A percentile compares a stretch with the other conserved stretches of the same genome.
These are phyloP conservation scores for Indicator maculatus DNA, from an alignment of 2,113 vertebrate species.

Conservation along the genomic window DNA sequence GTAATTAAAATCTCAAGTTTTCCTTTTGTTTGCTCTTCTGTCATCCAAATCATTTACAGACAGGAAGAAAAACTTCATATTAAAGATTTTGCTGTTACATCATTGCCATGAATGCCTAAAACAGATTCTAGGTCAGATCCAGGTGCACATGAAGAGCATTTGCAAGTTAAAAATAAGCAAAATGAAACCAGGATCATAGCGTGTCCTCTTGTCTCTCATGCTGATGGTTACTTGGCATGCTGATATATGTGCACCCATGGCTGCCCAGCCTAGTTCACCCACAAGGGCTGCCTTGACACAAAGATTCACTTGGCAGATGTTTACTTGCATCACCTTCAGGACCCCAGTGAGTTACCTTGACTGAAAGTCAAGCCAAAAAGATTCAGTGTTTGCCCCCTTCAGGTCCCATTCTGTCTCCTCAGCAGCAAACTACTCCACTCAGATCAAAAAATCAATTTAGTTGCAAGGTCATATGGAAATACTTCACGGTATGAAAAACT, in stretches of 20 bases:
- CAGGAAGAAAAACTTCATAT: background rate
- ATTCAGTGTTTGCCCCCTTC: slow-evolving; percentile 55
- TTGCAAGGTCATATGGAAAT: slow-evolving; percentile 62
- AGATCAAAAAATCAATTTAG: slow-evolving; percentile 53
- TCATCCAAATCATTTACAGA: background rate
- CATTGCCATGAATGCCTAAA: background rate
- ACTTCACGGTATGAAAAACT: slow-evolving; percentile 7
- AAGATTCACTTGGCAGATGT: slow-evolving; percentile 62
- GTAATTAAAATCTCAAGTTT: background rate
- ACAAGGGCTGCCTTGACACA: slow-evolving; percentile 36
- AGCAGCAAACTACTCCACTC: slow-evolving; percentile 46
- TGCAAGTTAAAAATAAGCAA: background rate
- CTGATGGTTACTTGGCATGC: slow-evolving; percentile 30
- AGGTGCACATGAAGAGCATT: background rate
- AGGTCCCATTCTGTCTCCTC: slow-evolving; percentile 47
- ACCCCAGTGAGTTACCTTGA: slow-evolving; percentile 63
- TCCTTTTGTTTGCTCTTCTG: background rate
- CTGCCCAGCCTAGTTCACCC: background rate
- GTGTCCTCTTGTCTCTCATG: background rate
- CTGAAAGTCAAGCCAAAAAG: slow-evolving; percentile 61
- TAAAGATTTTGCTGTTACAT: background rate
- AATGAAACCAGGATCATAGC: background rate
- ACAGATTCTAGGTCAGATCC: background rate
- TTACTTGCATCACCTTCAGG: slow-evolving; percentile 55
- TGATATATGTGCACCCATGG: background rate